phyloP scores from a whole-genome alignment of 2,888 invertebrate species.

The Hydraecia micacea region DNA sequence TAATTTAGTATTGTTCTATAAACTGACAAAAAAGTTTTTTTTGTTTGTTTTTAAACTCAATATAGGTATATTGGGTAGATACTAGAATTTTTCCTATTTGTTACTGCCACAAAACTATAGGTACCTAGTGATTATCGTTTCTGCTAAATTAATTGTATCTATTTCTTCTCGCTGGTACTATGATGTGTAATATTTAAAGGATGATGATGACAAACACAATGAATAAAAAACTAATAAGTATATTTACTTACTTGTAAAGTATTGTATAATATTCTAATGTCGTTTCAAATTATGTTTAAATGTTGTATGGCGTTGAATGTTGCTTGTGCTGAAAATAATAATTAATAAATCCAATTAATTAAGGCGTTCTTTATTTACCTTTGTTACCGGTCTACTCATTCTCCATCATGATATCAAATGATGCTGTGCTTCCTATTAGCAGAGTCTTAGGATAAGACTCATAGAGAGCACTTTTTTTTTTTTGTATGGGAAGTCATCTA shows the following conservation, averaged over 20 bases:
- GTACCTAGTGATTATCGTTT: not conserved
- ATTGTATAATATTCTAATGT: conserved; percentile 54
- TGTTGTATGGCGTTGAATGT: conserved; percentile 76
- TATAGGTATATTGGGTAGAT: too few species aligned
- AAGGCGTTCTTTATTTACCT: conserved; percentile 2
- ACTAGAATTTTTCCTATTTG: too few species aligned
- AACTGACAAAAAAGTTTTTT: not conserved
- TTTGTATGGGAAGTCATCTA: too few species aligned
- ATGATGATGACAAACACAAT: conserved; percentile 6
- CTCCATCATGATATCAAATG: not conserved
- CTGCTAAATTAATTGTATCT: not conserved
- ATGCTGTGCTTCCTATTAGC: not conserved
- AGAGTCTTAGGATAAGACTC: not conserved
- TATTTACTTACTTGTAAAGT: conserved; percentile 39
- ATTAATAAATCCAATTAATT: conserved; percentile 57
- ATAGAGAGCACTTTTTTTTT: not conserved
- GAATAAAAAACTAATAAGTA: conserved; percentile 32
- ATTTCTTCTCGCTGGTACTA: not conserved
- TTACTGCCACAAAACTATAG: not conserved
- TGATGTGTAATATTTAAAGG: conserved; percentile 7
- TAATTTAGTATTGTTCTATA: not conserved
- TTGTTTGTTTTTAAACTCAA: not conserved
- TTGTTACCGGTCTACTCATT: not conserved
- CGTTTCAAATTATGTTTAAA: conserved; percentile 62
- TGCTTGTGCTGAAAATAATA: conserved; percentile 75